These are phyloP conservation scores for Gastracanthus pulcherrimus DNA, from an alignment of 2,888 invertebrate species.

Conservation along the genomic window DNA sequence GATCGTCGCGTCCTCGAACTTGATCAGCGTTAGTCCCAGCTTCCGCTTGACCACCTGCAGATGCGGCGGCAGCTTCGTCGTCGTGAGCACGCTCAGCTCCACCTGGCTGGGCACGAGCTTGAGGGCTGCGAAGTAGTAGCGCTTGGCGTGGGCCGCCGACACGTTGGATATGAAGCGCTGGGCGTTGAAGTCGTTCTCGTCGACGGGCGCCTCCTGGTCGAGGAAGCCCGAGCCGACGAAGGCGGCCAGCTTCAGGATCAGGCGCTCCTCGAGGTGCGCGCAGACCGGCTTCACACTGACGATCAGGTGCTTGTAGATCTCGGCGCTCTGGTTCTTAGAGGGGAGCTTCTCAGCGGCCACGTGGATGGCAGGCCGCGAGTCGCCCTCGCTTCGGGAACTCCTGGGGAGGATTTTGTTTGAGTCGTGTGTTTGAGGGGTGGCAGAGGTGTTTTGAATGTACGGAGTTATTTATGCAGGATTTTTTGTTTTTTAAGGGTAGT, in stretches of 20 bases:
- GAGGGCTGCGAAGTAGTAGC: constrained; percentile 92
- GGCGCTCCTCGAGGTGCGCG: constrained; percentile 91
- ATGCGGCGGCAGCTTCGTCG: constrained; percentile 88
- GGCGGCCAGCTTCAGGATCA: constrained; percentile 85
- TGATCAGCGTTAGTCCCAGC: constrained; percentile 92
- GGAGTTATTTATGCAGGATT: too few species aligned
- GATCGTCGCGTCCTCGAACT: constrained; percentile 97
- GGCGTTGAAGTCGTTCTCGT: constrained; percentile 89
- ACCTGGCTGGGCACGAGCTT: constrained; percentile 89
- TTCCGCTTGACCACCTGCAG: constrained; percentile 90
- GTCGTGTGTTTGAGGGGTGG: too few species aligned
- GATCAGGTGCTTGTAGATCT: constrained; percentile 92
- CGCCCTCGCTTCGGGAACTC: constrained; percentile 77
- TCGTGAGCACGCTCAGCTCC: constrained; percentile 92
- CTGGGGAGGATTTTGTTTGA: too few species aligned
- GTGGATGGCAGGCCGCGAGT: constrained; percentile 86
- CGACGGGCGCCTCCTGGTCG: constrained; percentile 81
- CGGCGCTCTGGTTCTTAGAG: constrained; percentile 84
- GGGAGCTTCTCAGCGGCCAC: constrained; percentile 88
- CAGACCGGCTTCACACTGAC: constrained; percentile 90
- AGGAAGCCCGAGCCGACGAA: constrained; percentile 80
- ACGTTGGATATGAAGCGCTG: constrained; percentile 89
- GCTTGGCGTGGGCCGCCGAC: constrained; percentile 87
- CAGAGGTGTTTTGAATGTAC: too few species aligned
- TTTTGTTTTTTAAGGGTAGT: too few species aligned